Evolutionary conservation across 2,888 invertebrate species (phyloP).

Genomic region (Drosophila mettleri): DNA sequence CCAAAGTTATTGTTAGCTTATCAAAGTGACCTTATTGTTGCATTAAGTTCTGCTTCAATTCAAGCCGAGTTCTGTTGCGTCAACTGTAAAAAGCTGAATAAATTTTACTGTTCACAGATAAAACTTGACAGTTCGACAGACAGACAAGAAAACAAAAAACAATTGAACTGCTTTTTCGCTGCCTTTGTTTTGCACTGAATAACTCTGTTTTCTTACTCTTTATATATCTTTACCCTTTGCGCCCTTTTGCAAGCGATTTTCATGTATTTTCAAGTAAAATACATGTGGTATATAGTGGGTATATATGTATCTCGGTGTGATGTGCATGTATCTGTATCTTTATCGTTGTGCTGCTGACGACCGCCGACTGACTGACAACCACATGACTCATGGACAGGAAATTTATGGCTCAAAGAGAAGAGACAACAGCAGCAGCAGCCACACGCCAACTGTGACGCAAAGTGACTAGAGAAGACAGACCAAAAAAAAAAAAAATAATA

Average conservation of each 20-base stretch:
- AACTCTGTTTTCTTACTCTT: constrained; percentile 3
- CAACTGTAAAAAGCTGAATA: constrained; percentile 21
- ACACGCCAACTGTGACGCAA: constrained; percentile 49
- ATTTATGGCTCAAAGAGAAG: constrained; percentile 61
- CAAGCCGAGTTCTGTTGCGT: background rate
- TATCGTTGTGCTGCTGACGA: constrained; percentile 56
- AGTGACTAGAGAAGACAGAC: constrained; percentile 39
- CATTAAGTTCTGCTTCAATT: background rate
- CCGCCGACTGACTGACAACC: constrained; percentile 42
- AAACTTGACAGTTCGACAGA: constrained; percentile 16
- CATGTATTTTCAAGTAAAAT: constrained; percentile 48
- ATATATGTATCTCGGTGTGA: background rate
- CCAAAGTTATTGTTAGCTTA: background rate
- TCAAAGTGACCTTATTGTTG: constrained; percentile 1
- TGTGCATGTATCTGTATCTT: constrained; percentile 41
- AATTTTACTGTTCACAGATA: constrained; percentile 39
- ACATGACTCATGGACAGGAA: constrained; percentile 74
- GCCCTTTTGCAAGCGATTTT: constrained; percentile 56
- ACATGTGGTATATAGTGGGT: constrained; percentile 5
- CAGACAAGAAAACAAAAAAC: constrained; percentile 7
- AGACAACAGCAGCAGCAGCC: constrained; percentile 39
- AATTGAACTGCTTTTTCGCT: constrained; percentile 36
- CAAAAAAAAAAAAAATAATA: too few species aligned
- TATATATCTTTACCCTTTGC: constrained; percentile 18
- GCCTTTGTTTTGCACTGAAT: constrained; percentile 28